A percentile compares a stretch with the other conserved stretches of the same genome.
Conservation (phyloP, 2,113 vertebrate genomes). For the Hipposideros armiger region DNA sequence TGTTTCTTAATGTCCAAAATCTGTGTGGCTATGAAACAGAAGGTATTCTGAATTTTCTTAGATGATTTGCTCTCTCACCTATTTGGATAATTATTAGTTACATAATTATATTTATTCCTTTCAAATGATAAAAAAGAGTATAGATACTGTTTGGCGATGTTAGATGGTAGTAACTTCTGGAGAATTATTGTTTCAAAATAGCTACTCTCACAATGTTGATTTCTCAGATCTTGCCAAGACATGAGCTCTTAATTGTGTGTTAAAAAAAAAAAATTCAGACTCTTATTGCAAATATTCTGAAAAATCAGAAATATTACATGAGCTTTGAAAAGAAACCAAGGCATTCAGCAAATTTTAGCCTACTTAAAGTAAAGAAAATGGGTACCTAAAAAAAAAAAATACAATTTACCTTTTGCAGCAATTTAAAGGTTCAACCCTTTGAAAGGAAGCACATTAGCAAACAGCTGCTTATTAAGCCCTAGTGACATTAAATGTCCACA, state of each 20-base stretch:
- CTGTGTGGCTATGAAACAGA: conserved; percentile 61
- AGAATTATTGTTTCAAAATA: conserved; percentile 69
- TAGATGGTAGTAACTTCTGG: conserved; percentile 77
- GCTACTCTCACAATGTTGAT: conserved; percentile 57
- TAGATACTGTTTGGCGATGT: conserved; percentile 62
- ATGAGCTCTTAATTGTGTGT: conserved; percentile 69
- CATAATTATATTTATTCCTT: conserved; percentile 70
- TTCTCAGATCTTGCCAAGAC: conserved; percentile 78
- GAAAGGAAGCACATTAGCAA: conserved; percentile 89
- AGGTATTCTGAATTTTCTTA: conserved; percentile 52
- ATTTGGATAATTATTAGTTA: conserved; percentile 76
- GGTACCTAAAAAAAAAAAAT: conserved; percentile 80
- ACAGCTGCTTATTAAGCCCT: conserved; percentile 83
- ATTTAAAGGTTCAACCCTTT: conserved; percentile 85
- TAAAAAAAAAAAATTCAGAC: conserved; percentile 65
- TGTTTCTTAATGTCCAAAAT: conserved; percentile 38
- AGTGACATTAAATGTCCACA: conserved; percentile 64
- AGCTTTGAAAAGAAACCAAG: conserved; percentile 87
- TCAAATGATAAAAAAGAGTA: conserved; percentile 73
- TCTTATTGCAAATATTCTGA: conserved; percentile 85
- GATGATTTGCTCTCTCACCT: conserved; percentile 75
- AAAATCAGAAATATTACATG: conserved; percentile 83
- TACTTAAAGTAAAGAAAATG: conserved; percentile 87
- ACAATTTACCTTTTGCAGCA: conserved; percentile 82
- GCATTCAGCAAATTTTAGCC: conserved; percentile 82